Base-by-base conservation (phyloP, 37 sponge, comb jelly and placozoan species). In the Beroe forskalii region DNA sequence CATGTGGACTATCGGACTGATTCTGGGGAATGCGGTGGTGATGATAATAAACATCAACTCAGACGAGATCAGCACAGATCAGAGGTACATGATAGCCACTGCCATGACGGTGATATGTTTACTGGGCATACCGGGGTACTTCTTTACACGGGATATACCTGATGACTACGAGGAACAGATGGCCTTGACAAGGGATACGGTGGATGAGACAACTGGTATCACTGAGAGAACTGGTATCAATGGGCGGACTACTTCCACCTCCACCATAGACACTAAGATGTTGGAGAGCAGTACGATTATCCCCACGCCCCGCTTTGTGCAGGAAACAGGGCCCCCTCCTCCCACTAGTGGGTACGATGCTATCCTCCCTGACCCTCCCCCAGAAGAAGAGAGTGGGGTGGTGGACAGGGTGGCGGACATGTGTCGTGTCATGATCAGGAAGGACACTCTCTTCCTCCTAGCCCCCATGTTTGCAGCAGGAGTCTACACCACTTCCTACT, bases 381-480 rank as follows among this genome's bases (percentile, higher is more conserved):
- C n/a, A n/a, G 48, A 2, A 37, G 55, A 0, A 27, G 55, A 80
- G 55, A 1, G 44, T 14, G 55, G 55, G 4, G 86, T 43, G 55
- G 20, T 8, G 86, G 40, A 38, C 48, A 23, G 22, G 0, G 0
- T 80, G 55, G 30, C 4, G n/a, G 55, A 23, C 25, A 80, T 80
- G 86, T 80, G 17, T 3, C n/a, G n/a, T 1, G 86, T 80, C 25
- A 44, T 80, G 86, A 3, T 80, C 24, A 80, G 86, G 40, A 80
- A 44, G 8, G 86, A 80, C 4, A 80, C 86, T 6, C 86, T 80
- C 44, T 25, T 35, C 38, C 30, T 80, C 1, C 1, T 80, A 27
- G 86, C 31, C 1, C 86, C 86, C n/a, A 80, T 80, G 86, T 80
- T 80, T 25, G 55, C 55, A 44, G 86, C 86, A 19, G 86, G 86